phyloP scores from a whole-genome alignment of 2,888 invertebrate genomes.

The Dusona sp. region DNA sequence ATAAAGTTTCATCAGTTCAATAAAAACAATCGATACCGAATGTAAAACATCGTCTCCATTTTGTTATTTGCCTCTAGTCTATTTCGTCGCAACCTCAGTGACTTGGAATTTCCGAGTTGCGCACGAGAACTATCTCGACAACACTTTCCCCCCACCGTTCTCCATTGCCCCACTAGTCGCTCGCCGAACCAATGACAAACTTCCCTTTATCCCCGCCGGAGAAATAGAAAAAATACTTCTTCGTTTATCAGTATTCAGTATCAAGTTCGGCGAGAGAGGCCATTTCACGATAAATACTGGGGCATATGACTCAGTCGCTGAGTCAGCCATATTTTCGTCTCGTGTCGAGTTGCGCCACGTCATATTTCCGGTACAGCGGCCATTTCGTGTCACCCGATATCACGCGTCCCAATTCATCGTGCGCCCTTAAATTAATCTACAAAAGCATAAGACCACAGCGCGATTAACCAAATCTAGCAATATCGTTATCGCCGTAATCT shows the following conservation, averaged over 20 bases:
- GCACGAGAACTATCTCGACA: not conserved
- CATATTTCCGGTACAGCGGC: conserved; percentile 38
- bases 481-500: not conserved
- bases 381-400: conserved; percentile 59
- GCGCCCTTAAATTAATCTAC: not conserved
- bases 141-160: not conserved
- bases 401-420: not conserved
- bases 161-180: conserved; percentile 1
- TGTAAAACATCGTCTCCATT: conserved; percentile 40
- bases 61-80: not conserved
- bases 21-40: conserved; percentile 50
- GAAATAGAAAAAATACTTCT: conserved; percentile 6
- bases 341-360: not conserved
- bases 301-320: not conserved
- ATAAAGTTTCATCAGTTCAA: conserved; percentile 35
- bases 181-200: conserved; percentile 20
- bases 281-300: not conserved
- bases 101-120: conserved; percentile 11
- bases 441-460: not conserved
- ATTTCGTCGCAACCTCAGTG: conserved; percentile 13
- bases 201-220: conserved; percentile 1
- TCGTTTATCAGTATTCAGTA: conserved; percentile 7
- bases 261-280: not conserved
- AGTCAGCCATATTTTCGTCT: not conserved
- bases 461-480: not conserved